Percentiles rank a stretch among this genome's conserved stretches.
phyloP scores from a whole-genome alignment of 2,888 invertebrate genomes.

The Patella pellucida region DNA sequence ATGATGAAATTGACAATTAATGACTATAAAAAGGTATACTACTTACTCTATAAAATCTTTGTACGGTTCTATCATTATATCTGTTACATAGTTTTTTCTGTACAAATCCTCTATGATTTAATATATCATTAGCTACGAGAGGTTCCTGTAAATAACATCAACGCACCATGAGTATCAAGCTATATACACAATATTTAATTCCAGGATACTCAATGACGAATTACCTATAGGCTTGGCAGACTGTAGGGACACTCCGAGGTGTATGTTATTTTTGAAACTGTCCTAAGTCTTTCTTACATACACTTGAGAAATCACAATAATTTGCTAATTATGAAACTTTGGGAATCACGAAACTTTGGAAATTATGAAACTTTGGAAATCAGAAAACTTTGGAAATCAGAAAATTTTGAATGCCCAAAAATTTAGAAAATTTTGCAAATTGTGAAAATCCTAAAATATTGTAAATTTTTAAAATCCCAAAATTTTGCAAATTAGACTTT shows the following conservation, averaged over 20 bases:
- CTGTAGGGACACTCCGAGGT: no score
- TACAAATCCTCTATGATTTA: slow-evolving; percentile 87
- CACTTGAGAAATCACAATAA: not conserved
- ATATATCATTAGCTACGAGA: slow-evolving; percentile 88
- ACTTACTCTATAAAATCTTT: slow-evolving; percentile 76
- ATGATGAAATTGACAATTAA: no score
- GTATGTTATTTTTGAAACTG: no score
- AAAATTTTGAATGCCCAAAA: not conserved
- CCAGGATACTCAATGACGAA: no score
- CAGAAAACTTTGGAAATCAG: not conserved
- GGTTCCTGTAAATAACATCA: slow-evolving; percentile 76
- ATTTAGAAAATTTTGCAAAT: not conserved
- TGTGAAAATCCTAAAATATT: not conserved
- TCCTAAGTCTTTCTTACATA: no score
- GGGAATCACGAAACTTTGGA: not conserved
- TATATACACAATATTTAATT: no score
- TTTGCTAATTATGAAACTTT: not conserved
- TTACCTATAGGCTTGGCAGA: no score
- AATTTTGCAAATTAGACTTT: not conserved
- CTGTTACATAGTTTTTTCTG: slow-evolving; percentile 87
- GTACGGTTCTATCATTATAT: slow-evolving; percentile 87
- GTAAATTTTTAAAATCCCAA: not conserved
- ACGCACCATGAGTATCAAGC: not conserved
- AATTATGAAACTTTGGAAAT: not conserved
- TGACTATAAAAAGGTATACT: not conserved